Conservation (phyloP, 2,888 invertebrate species). For the Mimachlamys varia region DNA sequence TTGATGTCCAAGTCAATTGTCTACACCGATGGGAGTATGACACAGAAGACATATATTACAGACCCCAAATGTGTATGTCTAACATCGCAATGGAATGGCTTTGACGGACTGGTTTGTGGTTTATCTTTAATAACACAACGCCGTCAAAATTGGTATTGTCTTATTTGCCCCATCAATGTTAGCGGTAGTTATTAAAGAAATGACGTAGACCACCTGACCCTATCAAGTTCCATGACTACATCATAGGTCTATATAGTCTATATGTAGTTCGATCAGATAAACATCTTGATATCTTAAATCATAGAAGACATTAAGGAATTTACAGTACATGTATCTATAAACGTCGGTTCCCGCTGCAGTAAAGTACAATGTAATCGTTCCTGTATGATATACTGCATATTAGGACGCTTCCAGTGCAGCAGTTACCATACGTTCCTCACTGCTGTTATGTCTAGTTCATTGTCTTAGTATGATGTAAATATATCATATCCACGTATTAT, state of each 20-base stretch:
- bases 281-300: neutral
- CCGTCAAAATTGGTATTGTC: neutral
- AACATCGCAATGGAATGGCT: neutral
- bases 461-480: no score
- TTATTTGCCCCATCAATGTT: neutral
- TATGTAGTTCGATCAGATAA: neutral
- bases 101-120: neutral
- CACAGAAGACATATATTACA: neutral
- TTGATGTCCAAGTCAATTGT: slow-evolving; percentile 7
- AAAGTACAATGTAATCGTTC: neutral
- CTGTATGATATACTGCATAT: neutral
- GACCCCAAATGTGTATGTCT: neutral
- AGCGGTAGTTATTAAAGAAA: neutral
- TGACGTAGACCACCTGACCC: neutral
- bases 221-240: neutral
- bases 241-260: neutral
- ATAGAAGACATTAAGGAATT: neutral
- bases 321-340: neutral
- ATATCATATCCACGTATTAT: no score
- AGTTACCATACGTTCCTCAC: neutral
- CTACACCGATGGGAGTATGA: neutral
- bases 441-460: neutral
- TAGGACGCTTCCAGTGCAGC: neutral
- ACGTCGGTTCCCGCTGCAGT: neutral
- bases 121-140: neutral